Evolutionary conservation across 2,797 vertebrate genomes (phyloP), one percentile per base, ranked within the genome.

Genomic region (Xiphophorus birchmanni): DNA sequence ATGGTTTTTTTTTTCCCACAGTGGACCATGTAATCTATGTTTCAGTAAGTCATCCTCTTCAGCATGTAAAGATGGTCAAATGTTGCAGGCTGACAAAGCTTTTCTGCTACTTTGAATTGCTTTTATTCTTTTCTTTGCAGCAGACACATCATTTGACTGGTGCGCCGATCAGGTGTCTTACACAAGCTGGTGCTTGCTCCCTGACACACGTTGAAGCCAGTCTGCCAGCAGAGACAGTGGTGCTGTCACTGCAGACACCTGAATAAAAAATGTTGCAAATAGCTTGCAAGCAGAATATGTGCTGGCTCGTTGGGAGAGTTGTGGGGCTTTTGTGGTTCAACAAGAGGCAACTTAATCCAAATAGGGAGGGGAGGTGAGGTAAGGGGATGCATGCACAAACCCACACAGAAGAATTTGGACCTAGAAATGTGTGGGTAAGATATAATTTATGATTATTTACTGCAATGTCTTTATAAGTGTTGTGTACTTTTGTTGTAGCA

Each of bases 121-220:
- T 92, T 90, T 86, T 81, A 90, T 83, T 81, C 73, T 77, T 89
- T 86, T 86, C 88, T 87, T 75, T 82, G 54, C 76, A 42, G 47
- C 90, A 95, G 93, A 93, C 93, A 93, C 89, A 89, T 92, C 82
- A 74, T 79, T 87, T 84, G 90, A 93, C 88, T 88, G 85, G 86
- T 77, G 84, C 75, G 76, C 82, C 69, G 90, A 94, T 93, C 89
- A 86, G 92, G 89, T 89, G 91, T 88, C 85, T 86, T 18, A 74
- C 86, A 84, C 95, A 93, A 91, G 95, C 93, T 92, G 47, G 17
- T 88, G 91, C 95, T 92, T 94, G 95, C 90, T 86, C 88, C 76
- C 84, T 89, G 92, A 93, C 90, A 90, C 88, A 82, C 52, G 80
- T 56, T 74, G 82, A 86, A 88, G 83, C 84, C 17, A 65, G 84